Conservation (phyloP, 2,113 vertebrate species). For the Eulemur macaco region DNA sequence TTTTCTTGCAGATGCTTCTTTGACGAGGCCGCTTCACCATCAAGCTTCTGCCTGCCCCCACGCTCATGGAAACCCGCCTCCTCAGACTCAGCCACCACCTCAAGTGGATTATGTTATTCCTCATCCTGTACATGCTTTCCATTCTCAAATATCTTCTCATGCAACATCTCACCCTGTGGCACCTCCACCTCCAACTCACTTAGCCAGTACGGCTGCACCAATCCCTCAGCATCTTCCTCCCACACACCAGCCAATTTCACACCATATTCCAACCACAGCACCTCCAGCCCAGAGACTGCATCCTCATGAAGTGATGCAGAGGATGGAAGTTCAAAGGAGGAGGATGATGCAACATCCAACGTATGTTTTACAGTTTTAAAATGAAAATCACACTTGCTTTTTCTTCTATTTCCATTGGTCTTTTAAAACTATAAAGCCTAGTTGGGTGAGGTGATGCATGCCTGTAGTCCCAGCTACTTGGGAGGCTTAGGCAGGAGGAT, state of each 20-base stretch:
- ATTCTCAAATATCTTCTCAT: slow-evolving; percentile 92
- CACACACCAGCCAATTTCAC: slow-evolving; percentile 93
- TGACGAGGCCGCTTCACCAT: slow-evolving; percentile 95
- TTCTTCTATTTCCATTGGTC: neutral
- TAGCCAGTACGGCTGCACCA: slow-evolving; percentile 89
- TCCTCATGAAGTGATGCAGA: slow-evolving; percentile 97
- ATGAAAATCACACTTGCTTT: neutral
- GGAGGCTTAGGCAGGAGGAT: neutral
- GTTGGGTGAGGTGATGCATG: neutral
- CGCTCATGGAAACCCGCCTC: slow-evolving; percentile 94
- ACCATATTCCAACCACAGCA: slow-evolving; percentile 93
- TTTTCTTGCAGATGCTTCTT: slow-evolving; percentile 90
- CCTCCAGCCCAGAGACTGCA: slow-evolving; percentile 94
- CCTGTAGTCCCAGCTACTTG: neutral
- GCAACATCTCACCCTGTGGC: slow-evolving; percentile 91
- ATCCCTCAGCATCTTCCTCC: slow-evolving; percentile 93
- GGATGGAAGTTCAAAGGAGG: slow-evolving; percentile 97
- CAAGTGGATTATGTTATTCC: slow-evolving; percentile 97
- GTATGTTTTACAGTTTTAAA: slow-evolving; percentile 84
- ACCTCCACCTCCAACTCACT: slow-evolving; percentile 90
- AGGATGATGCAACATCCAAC: slow-evolving; percentile 99
- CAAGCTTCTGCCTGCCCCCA: slow-evolving; percentile 95
- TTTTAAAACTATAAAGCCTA: neutral
- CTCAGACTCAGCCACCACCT: slow-evolving; percentile 91
- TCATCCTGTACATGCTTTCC: slow-evolving; percentile 95